Evolutionary conservation across 2,888 invertebrate genomes (phyloP).

Genomic region (Alloplasta piceator): DNA sequence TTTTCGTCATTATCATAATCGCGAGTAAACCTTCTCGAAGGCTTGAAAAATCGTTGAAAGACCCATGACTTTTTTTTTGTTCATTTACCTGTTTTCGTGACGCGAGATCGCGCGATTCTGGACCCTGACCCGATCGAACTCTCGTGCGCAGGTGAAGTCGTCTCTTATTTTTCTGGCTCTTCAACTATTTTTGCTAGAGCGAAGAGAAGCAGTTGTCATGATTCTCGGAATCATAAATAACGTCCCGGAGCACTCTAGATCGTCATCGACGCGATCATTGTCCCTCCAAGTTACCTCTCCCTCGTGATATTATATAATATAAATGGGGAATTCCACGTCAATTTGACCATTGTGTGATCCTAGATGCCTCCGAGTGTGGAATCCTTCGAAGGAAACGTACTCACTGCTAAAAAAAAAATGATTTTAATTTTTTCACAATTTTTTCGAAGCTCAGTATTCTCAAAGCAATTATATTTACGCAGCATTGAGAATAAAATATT

Average conservation of each 20-base stretch:
- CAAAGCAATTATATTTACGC: too few relatives aligned
- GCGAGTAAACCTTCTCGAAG: too few relatives aligned
- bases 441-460: too few relatives aligned
- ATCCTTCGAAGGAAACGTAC: too few relatives aligned
- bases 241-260: constrained; percentile 48
- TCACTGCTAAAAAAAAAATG: too few relatives aligned
- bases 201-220: constrained; percentile 30
- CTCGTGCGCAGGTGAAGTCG: constrained; percentile 47
- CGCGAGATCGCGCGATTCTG: constrained; percentile 44
- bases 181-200: constrained; percentile 26
- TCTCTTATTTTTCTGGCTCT: constrained; percentile 33
- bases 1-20: too few relatives aligned
- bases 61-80: not conserved
- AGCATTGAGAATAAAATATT: too few relatives aligned
- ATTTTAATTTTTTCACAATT: too few relatives aligned
- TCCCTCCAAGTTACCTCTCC: constrained; percentile 48
- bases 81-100: constrained; percentile 36
- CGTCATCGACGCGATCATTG: constrained; percentile 56
- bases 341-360: too few relatives aligned
- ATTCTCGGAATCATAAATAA: constrained; percentile 71
- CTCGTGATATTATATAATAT: constrained; percentile 35
- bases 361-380: too few relatives aligned
- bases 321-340: too few relatives aligned
- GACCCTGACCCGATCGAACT: constrained; percentile 53
- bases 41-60: not conserved